Evolutionary conservation across 2,113 vertebrate genomes (phyloP).

Genomic region (Lasiurus cinereus): DNA sequence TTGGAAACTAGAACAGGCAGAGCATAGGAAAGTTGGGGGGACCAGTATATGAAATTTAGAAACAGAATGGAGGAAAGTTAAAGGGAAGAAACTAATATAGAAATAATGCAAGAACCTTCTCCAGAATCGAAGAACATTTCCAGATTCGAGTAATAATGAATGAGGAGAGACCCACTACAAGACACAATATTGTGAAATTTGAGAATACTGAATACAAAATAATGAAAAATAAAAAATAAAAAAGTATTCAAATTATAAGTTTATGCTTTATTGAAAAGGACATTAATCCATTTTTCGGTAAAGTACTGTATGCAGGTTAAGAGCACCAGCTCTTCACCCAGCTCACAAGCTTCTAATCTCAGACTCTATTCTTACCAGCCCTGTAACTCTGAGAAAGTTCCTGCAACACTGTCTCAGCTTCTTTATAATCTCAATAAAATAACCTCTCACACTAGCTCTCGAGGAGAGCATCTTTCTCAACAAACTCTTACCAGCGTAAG

Average conservation of each 20-base stretch:
- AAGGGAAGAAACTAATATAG: not conserved
- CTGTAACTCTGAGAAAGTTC: not conserved
- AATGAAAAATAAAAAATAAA: not conserved
- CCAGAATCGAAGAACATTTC: not conserved
- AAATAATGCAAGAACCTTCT: conserved; percentile 9
- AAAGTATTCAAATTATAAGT: not conserved
- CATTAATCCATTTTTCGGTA: not conserved
- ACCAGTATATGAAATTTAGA: not conserved
- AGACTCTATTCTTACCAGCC: not conserved
- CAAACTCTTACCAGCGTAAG: not conserved
- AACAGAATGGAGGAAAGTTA: conserved; percentile 9
- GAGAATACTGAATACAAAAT: not conserved
- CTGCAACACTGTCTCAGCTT: not conserved
- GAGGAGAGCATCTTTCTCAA: not conserved
- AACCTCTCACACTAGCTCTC: not conserved
- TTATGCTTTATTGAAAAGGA: not conserved
- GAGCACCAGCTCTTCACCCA: not conserved
- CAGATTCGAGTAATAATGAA: not conserved
- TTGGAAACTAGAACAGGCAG: not conserved
- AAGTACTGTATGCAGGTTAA: not conserved
- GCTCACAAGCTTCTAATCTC: not conserved
- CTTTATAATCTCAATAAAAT: not conserved
- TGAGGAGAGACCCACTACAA: not conserved
- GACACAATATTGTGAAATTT: not conserved
- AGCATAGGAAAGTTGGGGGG: not conserved